phyloP scores from a whole-genome alignment of 2,888 invertebrate genomes.

The Priocnemis perturbator region DNA sequence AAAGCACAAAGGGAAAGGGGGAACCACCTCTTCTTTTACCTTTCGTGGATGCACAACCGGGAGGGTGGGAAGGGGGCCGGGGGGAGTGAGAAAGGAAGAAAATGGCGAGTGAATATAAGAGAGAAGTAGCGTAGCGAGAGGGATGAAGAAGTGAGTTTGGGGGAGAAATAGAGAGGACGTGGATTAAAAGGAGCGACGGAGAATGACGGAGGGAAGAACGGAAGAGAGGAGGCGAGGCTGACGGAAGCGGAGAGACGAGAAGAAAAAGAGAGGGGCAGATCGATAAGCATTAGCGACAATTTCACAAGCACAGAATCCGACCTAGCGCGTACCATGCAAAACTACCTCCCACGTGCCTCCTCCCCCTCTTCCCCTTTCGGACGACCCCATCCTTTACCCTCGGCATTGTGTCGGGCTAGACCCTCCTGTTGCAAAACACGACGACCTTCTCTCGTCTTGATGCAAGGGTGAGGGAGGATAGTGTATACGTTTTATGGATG shows the following conservation, averaged over 20 bases:
- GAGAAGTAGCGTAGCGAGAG: conserved; percentile 4
- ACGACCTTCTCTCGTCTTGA: conserved; percentile 31
- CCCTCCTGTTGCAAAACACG: conserved; percentile 49
- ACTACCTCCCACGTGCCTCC: conserved; percentile 28
- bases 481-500: conserved; percentile 1
- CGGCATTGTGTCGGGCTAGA: conserved; percentile 34
- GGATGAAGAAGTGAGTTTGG: not conserved
- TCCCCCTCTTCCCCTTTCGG: not conserved
- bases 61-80: conserved; percentile 1
- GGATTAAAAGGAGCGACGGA: conserved; percentile 2
- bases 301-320: conserved; percentile 50
- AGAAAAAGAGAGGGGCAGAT: conserved; percentile 35
- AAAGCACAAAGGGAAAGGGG: too few species aligned
- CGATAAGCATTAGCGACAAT: conserved; percentile 59
- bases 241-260: conserved; percentile 6
- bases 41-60: not conserved
- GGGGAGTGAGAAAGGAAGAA: conserved; percentile 13
- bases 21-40: too few species aligned
- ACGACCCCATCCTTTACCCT: conserved; percentile 6
- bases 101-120: not conserved
- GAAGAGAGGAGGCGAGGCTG: conserved; percentile 1
- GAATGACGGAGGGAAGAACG: not conserved
- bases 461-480: conserved; percentile 19
- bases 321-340: conserved; percentile 46
- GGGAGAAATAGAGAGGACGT: conserved; percentile 1